phyloP scores from a whole-genome alignment of 2,888 invertebrate species.

The Himalopsyche kuldschensis region DNA sequence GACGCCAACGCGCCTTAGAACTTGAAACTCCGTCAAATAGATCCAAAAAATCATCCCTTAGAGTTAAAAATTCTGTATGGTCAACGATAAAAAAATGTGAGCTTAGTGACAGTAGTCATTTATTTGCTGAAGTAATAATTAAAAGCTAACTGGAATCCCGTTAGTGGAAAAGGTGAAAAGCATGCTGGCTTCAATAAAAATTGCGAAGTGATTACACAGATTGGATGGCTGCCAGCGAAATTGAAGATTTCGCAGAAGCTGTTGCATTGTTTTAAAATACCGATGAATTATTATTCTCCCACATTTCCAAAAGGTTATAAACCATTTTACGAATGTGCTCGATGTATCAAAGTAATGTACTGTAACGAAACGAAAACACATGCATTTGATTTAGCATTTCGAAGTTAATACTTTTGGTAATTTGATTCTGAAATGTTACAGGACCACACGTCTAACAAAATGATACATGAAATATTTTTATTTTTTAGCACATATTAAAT shows the following conservation, averaged over 20 bases:
- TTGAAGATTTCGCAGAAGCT: neutral
- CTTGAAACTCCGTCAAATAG: too few relatives aligned
- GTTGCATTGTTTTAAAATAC: neutral
- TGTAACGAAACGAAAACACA: neutral
- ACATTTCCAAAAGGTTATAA: neutral
- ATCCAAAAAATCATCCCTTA: too few relatives aligned
- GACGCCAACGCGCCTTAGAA: too few relatives aligned
- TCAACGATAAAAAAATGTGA: too few relatives aligned
- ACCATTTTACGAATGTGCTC: neutral
- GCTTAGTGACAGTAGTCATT: too few relatives aligned
- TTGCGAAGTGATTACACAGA: neutral
- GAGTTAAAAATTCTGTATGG: too few relatives aligned
- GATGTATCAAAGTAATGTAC: neutral
- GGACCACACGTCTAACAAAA: too few relatives aligned
- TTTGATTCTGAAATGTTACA: too few relatives aligned
- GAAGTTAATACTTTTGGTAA: too few relatives aligned
- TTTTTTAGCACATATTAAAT: too few relatives aligned
- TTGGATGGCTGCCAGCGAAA: neutral
- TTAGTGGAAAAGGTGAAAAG: neutral
- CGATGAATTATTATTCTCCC: neutral
- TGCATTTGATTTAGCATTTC: neutral
- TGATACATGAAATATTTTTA: too few relatives aligned
- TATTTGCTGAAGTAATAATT: too few relatives aligned
- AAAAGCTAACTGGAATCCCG: neutral
- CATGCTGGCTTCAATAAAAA: neutral